phyloP scores from a whole-genome alignment of 2,888 invertebrate genomes.

The Apantesis nais region DNA sequence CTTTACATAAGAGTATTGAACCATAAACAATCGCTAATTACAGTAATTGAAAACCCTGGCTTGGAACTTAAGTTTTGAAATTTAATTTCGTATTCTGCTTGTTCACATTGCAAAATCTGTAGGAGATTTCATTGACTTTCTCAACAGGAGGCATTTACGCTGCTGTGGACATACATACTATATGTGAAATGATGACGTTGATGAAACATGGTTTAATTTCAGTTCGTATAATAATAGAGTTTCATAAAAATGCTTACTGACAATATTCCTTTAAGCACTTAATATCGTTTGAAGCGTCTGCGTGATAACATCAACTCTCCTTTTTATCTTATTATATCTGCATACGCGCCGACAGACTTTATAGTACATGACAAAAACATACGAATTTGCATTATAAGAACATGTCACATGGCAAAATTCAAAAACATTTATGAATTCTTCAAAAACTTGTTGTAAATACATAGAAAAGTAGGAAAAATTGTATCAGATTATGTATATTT shows the following conservation, averaged over 20 bases:
- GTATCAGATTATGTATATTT: constrained; percentile 12
- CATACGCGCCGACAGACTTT: constrained; percentile 2
- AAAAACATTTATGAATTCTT: constrained; percentile 8
- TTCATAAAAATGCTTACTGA: neutral
- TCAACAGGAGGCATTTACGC: neutral
- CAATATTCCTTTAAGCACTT: constrained; percentile 15
- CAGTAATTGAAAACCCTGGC: too few relatives aligned
- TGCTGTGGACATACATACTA: neutral
- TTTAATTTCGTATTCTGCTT: too few relatives aligned
- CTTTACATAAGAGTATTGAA: too few relatives aligned
- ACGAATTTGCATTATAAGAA: neutral
- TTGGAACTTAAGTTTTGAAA: neutral
- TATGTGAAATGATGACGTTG: neutral
- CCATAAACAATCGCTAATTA: too few relatives aligned
- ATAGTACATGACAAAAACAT: constrained; percentile 3
- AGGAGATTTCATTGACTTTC: neutral
- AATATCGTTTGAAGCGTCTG: constrained; percentile 21
- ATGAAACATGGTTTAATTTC: neutral
- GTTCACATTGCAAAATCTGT: neutral
- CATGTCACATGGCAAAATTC: neutral
- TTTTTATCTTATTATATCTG: constrained; percentile 20
- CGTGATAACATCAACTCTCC: constrained; percentile 28
- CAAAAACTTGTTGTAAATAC: neutral
- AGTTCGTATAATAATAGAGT: neutral
- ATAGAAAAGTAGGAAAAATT: constrained; percentile 8